Evolutionary conservation across 2,113 vertebrate species (phyloP).

Genomic region (Notothenia coriiceps): DNA sequence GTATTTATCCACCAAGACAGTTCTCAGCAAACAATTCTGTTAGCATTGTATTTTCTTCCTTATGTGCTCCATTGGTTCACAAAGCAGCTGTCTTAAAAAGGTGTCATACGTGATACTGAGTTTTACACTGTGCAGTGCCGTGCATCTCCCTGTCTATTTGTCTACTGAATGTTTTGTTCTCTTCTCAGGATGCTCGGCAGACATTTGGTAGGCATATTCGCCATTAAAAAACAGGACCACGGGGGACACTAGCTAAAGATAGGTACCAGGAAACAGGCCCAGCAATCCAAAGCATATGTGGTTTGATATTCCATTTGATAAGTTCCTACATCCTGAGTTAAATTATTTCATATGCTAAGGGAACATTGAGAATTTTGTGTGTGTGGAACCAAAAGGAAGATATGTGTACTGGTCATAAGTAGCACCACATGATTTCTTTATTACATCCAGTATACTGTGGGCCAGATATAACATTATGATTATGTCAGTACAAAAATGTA

Average conservation of each 20-base stretch:
- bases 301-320: conserved; percentile 73
- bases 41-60: conserved; percentile 21
- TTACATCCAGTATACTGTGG: conserved; percentile 30
- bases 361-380: conserved; percentile 29
- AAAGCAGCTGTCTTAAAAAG: conserved; percentile 71
- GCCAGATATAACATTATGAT: conserved; percentile 38
- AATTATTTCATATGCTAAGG: conserved; percentile 64
- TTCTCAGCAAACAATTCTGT: conserved; percentile 48
- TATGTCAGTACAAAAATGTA: conserved; percentile 25
- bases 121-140: conserved; percentile 44
- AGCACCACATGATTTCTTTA: conserved; percentile 60
- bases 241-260: conserved; percentile 73
- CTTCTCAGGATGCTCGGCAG: conserved; percentile 67
- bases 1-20: conserved; percentile 38
- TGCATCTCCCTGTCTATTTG: conserved; percentile 58
- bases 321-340: conserved; percentile 69
- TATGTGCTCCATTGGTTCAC: conserved; percentile 71
- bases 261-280: conserved; percentile 61
- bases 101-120: conserved; percentile 60
- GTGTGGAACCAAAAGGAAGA: conserved; percentile 37
- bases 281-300: conserved; percentile 68
- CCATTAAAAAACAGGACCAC: conserved; percentile 74
- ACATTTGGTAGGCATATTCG: conserved; percentile 73
- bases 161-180: conserved; percentile 62
- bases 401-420: conserved; percentile 40